phyloP scores from a whole-genome alignment of 2,888 invertebrate genomes.

The Drosophila quinaria region DNA sequence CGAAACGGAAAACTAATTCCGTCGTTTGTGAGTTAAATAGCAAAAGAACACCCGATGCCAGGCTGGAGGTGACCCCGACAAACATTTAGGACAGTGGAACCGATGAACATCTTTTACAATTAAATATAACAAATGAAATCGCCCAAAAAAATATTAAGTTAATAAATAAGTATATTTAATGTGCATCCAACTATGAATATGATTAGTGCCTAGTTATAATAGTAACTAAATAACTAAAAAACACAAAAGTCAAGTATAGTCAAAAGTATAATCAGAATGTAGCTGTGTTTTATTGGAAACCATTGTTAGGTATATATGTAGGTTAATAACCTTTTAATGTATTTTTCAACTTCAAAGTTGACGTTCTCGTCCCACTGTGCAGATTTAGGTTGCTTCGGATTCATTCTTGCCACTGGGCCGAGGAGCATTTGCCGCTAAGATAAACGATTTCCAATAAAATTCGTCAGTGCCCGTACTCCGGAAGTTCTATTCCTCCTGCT shows the following conservation, averaged over 20 bases:
- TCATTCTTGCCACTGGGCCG: conserved; percentile 55
- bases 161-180: too few species aligned
- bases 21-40: conserved; percentile 69
- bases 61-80: conserved; percentile 27
- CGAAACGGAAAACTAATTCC: conserved; percentile 81
- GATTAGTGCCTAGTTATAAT: too few species aligned
- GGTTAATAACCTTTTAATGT: neutral
- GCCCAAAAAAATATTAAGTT: too few species aligned
- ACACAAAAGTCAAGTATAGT: too few species aligned
- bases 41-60: conserved; percentile 20
- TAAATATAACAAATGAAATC: too few species aligned
- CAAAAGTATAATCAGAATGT: too few species aligned
- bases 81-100: conserved; percentile 57
- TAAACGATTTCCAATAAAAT: conserved; percentile 82
- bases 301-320: too few species aligned
- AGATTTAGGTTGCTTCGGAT: conserved; percentile 25
- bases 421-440: conserved; percentile 58
- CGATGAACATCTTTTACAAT: too few species aligned
- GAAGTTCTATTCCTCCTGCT: conserved; percentile 55
- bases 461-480: conserved; percentile 57
- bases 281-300: too few species aligned
- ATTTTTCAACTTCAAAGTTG: neutral
- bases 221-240: too few species aligned
- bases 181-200: too few species aligned
- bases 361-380: conserved; percentile 53